Conservation (phyloP, 2,888 invertebrate genomes). For the Netelia virgata region DNA sequence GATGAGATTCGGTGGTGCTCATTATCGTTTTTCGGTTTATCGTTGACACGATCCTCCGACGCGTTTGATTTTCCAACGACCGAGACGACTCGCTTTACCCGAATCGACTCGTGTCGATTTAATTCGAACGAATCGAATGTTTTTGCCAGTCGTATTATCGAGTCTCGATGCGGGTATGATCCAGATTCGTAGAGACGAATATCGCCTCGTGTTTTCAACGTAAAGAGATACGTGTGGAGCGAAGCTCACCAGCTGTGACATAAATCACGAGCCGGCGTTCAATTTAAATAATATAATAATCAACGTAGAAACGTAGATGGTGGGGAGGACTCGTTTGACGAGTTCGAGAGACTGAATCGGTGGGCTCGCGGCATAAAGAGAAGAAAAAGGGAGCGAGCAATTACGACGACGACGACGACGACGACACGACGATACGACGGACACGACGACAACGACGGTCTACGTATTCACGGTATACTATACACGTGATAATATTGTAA, state of each 20-base stretch:
- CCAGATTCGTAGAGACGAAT: conserved; percentile 18
- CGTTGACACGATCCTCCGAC: background rate
- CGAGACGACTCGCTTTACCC: background rate
- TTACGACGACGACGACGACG: conserved; percentile 15
- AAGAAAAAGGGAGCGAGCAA: conserved; percentile 37
- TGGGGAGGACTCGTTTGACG: conserved; percentile 47
- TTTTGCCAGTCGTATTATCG: background rate
- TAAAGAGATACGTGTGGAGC: background rate
- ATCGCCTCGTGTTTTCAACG: conserved; percentile 33
- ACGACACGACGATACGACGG: conserved; percentile 18
- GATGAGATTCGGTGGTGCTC: conserved; percentile 17
- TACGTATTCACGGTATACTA: conserved; percentile 5
- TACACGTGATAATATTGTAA: conserved; percentile 53
- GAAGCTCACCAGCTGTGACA: background rate
- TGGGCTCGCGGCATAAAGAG: conserved; percentile 1
- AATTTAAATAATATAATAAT: conserved; percentile 6
- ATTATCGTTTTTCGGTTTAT: conserved; percentile 4
- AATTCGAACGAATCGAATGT: background rate
- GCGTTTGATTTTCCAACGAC: background rate
- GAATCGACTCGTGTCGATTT: no score
- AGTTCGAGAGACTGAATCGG: conserved; percentile 16
- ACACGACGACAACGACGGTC: conserved; percentile 11
- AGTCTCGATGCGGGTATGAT: conserved; percentile 5
- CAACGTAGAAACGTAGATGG: conserved; percentile 12
- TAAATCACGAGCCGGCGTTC: background rate